These are phyloP conservation scores for Actinostola sp. DNA, from an alignment of 92 coral and sea anemone genomes.

Conservation along the genomic window DNA sequence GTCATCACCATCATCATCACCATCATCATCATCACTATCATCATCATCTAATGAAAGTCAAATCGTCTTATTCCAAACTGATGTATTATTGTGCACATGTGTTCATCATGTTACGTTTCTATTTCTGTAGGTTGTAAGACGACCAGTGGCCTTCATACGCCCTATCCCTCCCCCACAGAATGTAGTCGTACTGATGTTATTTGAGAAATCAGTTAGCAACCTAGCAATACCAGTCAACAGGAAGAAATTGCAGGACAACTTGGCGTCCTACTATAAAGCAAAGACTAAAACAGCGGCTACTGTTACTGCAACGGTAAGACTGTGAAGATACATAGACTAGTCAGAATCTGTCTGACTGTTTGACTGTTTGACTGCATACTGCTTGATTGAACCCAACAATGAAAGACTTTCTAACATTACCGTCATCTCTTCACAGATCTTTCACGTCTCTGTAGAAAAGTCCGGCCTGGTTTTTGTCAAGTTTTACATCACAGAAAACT, in stretches of 20 bases:
- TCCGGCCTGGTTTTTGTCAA: slow-evolving; percentile 62
- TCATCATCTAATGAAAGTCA: too few species aligned
- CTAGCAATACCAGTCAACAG: slow-evolving; percentile 60
- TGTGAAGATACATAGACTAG: too few species aligned
- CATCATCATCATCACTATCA: neutral
- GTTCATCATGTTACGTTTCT: neutral
- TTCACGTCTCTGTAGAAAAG: slow-evolving; percentile 56
- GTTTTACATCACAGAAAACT: slow-evolving; percentile 65
- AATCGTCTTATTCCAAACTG: too few species aligned
- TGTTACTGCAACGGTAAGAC: slow-evolving; percentile 68
- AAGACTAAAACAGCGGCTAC: slow-evolving; percentile 14
- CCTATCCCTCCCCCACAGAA: slow-evolving; percentile 45
- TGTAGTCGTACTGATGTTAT: slow-evolving; percentile 65
- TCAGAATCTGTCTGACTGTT: too few species aligned
- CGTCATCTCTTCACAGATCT: slow-evolving; percentile 56
- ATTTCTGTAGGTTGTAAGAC: slow-evolving; percentile 58
- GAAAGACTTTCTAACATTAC: neutral
- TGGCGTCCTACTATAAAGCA: slow-evolving; percentile 51
- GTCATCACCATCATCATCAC: neutral
- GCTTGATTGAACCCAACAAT: neutral
- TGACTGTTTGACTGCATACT: neutral
- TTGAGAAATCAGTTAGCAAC: slow-evolving; percentile 47
- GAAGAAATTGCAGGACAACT: slow-evolving; percentile 49
- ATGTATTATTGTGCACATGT: too few species aligned
- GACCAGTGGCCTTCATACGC: slow-evolving; percentile 50